Conservation (phyloP, 2,888 invertebrate genomes). For the Cyclophora albipunctata region DNA sequence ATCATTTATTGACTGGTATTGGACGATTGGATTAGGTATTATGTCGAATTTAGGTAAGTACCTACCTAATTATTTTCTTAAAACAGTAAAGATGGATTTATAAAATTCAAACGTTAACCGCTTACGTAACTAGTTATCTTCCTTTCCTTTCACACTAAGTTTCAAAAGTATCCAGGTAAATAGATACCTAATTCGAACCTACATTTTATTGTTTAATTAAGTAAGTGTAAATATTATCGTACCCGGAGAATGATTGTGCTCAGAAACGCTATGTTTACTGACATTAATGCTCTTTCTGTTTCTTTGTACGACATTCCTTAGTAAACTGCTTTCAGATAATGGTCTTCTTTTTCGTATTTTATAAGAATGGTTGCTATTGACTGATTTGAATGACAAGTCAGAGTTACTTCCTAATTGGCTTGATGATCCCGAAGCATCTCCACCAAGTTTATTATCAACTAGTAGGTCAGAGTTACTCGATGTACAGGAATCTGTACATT, state of each 20-base stretch:
- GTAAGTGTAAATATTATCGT: slow-evolving; percentile 1
- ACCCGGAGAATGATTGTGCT: slow-evolving; percentile 39
- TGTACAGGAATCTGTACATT: slow-evolving; percentile 41
- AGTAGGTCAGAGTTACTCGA: slow-evolving; percentile 41
- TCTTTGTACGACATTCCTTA: slow-evolving; percentile 48
- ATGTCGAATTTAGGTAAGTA: no score
- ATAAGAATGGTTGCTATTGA: slow-evolving; percentile 51
- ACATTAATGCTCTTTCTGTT: slow-evolving; percentile 39
- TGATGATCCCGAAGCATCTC: slow-evolving; percentile 22
- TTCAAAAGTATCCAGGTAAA: no score
- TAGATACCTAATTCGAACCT: no score
- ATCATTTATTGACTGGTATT: no score
- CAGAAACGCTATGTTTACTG: slow-evolving; percentile 31
- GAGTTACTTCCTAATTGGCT: slow-evolving; percentile 38
- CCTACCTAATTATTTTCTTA: no score
- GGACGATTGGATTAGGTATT: no score
- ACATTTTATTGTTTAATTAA: no score
- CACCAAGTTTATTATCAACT: slow-evolving; percentile 5
- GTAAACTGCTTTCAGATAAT: slow-evolving; percentile 54
- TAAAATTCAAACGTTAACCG: no score
- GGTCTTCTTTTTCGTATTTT: slow-evolving; percentile 54
- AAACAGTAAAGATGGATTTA: no score
- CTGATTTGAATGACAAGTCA: slow-evolving; percentile 53
- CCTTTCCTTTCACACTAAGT: no score
- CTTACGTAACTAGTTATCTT: no score